Evolutionary conservation across 2,797 vertebrate species (phyloP).

Genomic region (Hippocampus kuda): DNA sequence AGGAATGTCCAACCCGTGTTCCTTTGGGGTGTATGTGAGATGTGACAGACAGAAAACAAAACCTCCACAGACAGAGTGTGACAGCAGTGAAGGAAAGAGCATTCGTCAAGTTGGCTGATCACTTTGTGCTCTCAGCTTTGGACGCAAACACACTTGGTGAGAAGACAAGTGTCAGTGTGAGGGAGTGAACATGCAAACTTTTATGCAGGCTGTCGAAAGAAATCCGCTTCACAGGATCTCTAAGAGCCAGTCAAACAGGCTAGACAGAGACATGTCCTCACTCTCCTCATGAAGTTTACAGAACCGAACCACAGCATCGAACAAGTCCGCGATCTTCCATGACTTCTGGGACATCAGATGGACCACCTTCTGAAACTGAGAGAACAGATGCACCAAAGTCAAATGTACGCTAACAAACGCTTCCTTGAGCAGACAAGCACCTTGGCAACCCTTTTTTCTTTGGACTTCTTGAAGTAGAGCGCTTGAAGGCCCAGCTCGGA

Average conservation of each 20-base stretch:
- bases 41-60: constrained; percentile 17
- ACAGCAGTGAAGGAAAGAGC: constrained; percentile 7
- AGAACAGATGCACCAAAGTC: constrained; percentile 8
- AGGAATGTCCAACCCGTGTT: constrained; percentile 36
- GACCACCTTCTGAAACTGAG: constrained; percentile 86
- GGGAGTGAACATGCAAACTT: constrained; percentile 15
- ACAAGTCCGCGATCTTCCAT: constrained; percentile 89
- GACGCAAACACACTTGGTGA: constrained; percentile 24
- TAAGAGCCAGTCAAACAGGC: constrained; percentile 94
- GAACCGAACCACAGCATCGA: constrained; percentile 81
- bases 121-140: constrained; percentile 24
- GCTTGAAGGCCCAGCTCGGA: constrained; percentile 85
- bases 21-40: constrained; percentile 33
- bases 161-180: constrained; percentile 12
- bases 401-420: not conserved
- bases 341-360: constrained; percentile 79
- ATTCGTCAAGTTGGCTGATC: constrained; percentile 25
- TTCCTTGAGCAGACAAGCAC: constrained; percentile 49
- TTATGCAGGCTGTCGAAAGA: constrained; percentile 10
- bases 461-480: constrained; percentile 86
- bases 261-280: constrained; percentile 54
- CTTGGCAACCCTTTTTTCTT: constrained; percentile 79
- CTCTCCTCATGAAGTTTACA: constrained; percentile 72
- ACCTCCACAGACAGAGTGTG: constrained; percentile 7
- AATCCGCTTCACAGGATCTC: constrained; percentile 68